Percentiles rank a stretch among this genome's conserved stretches.
phyloP scores from a whole-genome alignment of 2,797 vertebrate genomes.

The Xerus rutilus region DNA sequence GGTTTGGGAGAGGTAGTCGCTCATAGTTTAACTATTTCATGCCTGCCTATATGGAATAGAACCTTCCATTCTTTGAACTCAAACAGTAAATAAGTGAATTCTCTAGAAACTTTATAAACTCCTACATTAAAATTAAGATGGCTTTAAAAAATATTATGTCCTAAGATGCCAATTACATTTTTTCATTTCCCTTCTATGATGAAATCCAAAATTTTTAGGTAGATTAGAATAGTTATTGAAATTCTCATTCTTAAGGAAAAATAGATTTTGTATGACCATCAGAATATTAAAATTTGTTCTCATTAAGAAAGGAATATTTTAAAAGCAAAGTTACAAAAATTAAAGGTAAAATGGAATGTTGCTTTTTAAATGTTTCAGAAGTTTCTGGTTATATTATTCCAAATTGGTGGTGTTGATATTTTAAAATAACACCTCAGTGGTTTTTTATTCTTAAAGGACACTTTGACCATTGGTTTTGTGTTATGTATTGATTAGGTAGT shows the following conservation, averaged over 20 bases:
- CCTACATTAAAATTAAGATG: constrained; percentile 7
- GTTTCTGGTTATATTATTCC: background rate
- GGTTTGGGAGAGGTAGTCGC: background rate
- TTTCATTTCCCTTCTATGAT: background rate
- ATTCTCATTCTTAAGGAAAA: constrained; percentile 4
- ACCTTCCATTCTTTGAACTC: background rate
- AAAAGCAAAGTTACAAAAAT: background rate
- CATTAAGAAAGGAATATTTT: constrained; percentile 7
- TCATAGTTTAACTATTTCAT: constrained; percentile 28
- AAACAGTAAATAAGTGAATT: background rate
- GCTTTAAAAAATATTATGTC: background rate
- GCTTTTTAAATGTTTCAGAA: constrained; percentile 14
- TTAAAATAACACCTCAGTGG: constrained; percentile 1
- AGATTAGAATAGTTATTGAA: background rate
- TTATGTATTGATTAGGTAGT: background rate
- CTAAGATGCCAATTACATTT: constrained; percentile 17
- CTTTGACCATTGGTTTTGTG: background rate
- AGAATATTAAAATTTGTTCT: constrained; percentile 43
- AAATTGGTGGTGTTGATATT: constrained; percentile 29
- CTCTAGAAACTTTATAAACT: background rate
- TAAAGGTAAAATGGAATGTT: constrained; percentile 7
- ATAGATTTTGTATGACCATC: background rate
- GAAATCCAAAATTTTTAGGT: background rate
- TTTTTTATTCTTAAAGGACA: constrained; percentile 13
- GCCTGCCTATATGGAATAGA: background rate